Evolutionary conservation across 2,113 vertebrate species (phyloP), one percentile per base, ranked within the genome.

Genomic region (Hippocampus zosterae): DNA sequence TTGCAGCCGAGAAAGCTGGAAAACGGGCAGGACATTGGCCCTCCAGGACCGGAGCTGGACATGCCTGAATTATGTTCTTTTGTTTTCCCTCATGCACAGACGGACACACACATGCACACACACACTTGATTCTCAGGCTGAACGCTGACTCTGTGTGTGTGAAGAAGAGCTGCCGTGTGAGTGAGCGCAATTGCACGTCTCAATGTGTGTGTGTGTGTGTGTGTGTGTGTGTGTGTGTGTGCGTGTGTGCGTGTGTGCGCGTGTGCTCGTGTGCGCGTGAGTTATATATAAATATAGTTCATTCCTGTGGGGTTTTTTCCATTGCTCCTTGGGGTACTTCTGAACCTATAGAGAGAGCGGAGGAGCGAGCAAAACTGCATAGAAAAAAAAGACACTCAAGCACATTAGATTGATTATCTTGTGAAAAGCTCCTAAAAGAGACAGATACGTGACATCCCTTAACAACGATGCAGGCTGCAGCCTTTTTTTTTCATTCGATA

Each of bases 221-320:
- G 62, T 73, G 61, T 75, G 72, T 65, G 56, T 65, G 62, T 73
- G 61, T 75, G 72, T 65, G 64, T 57, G 56, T 65, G 62, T 73
- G 61, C 74, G 70, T 65, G 41, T 48, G n/a, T 75, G n/a, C 68
- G 64, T 57, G 56, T 65, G 62, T 73, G 61, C 74, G 72, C 62
- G 29, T 33, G 29, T 33, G 29, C 4, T 2, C 4, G 29, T 33
- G 29, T 33, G 64, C 62, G 61, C 64, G 48, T 23, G 52, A 68
- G 60, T 71, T 60, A 75, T 80, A 74, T 85, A 85, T 90, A 88
- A 87, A 87, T 87, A 88, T 85, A 83, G 88, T 88, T 69, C 78
- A 88, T 86, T 90, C 87, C 84, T 76, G 77, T 77, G 79, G 83
- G 65, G 0, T 74, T 85, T 27, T 80, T 76, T 77, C 69, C 76